phyloP scores from a whole-genome alignment of 1,140 invertebrate species.

The Caenorhabditis inopinata region DNA sequence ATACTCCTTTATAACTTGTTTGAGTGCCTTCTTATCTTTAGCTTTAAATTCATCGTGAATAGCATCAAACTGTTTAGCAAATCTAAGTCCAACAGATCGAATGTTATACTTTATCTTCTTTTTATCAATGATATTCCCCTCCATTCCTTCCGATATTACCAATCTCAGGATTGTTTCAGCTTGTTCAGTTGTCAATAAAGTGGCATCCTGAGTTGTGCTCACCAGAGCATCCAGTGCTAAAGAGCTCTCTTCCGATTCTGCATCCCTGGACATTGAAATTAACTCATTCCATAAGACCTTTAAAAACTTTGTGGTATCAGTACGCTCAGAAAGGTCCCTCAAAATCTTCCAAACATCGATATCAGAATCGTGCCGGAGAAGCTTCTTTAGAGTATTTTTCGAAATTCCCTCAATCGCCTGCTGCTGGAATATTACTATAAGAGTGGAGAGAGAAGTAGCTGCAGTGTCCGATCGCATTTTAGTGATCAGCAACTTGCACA shows the following conservation, averaged over 20 bases:
- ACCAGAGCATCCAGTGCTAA: neutral
- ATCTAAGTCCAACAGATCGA: neutral
- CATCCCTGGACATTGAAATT: neutral
- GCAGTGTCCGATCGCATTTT: conserved; percentile 32
- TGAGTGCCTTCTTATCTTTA: conserved; percentile 23
- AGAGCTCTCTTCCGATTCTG: neutral
- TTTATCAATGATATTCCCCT: neutral
- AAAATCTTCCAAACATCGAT: neutral
- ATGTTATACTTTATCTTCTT: neutral
- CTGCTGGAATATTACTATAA: conserved; percentile 44
- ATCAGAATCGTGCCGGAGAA: neutral
- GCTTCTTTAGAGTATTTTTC: conserved; percentile 30
- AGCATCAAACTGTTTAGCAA: conserved; percentile 35
- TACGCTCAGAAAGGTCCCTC: conserved; percentile 12
- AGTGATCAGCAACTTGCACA: conserved; percentile 44
- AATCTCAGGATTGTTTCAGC: conserved; percentile 7
- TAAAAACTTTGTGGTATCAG: neutral
- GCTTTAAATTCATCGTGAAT: conserved; percentile 30
- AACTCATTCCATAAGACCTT: neutral
- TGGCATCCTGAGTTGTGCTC: neutral
- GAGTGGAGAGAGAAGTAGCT: conserved; percentile 18
- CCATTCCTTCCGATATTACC: neutral
- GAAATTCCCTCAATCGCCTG: conserved; percentile 40
- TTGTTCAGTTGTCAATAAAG: neutral
- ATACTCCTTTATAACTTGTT: neutral